Base-by-base conservation (phyloP, 2,888 invertebrate genomes). In the Liopterus haemorrhoidalis region DNA sequence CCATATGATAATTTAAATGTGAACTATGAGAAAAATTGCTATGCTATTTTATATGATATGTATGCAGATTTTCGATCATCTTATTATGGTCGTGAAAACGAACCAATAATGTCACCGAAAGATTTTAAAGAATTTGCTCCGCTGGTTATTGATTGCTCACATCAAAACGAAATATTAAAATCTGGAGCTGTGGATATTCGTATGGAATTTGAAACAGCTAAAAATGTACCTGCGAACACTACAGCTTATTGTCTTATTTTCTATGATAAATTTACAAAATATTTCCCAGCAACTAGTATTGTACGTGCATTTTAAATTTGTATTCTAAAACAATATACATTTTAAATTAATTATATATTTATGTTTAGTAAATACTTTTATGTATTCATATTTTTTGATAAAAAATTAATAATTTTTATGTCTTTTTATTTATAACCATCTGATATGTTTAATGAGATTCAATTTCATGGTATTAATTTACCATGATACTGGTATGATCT, bases 1-100 rank as follows among this genome's bases (percentile, higher is more conserved):
- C 63, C 64, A 1, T 64, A 64, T 51, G 58, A 61, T 36, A 57
- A 59, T 54, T 41, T 63, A 44, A 62, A 61, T 51, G 14, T 60
- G 14, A 52, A 57, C 27, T 60, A 60, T 54, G 41, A 41, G 4
- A 50, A 53, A 4, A 55, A 58, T 24, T 49, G 55, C 20, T 58
- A 30, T 42, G 51, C 57, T 14, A 12, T 55, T 18, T 31, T 58
- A 5, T 59, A 58, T 49, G 53, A 59, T 2, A 57, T 57, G 55
- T 59, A 55, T 47, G 28, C 40, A 3, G 49, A 55, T n/a, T 58
- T 61, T 47, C 54, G 54, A 49, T 30, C 46, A 24, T 48, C 36
- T 8, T 58, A 56, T 42, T 55, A 56, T 46, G 33, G 36, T 16
- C 41, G 43, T n/a, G 33, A 49, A 8, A 25, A 37, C 20, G 50